These are phyloP conservation scores for Lepidurus apus DNA, from an alignment of 1,140 invertebrate species.

Conservation along the genomic window DNA sequence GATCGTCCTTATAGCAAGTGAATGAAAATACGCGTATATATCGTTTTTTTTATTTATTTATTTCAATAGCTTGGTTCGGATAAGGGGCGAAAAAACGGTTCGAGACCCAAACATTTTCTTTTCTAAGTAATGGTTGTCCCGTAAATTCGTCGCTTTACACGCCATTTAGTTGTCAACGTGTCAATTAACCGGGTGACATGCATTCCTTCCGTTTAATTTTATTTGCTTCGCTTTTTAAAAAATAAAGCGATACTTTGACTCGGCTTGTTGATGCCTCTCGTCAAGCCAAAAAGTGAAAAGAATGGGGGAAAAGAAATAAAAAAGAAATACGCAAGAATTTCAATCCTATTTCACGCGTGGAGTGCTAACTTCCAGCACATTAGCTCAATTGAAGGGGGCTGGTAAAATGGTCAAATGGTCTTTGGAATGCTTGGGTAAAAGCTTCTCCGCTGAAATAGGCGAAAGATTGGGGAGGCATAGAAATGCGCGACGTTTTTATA, in stretches of 20 bases:
- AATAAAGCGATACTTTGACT: too few species aligned
- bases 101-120: background rate
- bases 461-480: background rate
- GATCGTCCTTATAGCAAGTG: too few species aligned
- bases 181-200: conserved; percentile 11
- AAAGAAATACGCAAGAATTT: background rate
- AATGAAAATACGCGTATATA: background rate
- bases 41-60: background rate
- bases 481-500: too few species aligned
- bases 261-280: too few species aligned
- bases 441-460: background rate
- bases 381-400: background rate
- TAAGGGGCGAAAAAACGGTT: background rate
- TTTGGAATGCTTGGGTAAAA: background rate
- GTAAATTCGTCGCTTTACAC: conserved; percentile 1
- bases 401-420: background rate
- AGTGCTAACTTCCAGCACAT: background rate
- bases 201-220: background rate
- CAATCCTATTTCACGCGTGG: conserved; percentile 14
- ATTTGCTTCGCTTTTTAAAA: too few species aligned
- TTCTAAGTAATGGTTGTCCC: background rate
- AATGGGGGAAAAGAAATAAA: background rate
- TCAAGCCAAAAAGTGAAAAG: background rate
- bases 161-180: conserved; percentile 1
- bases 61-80: background rate